Percentiles rank a stretch among this genome's conserved stretches.
These are phyloP conservation scores for Buathra laborator DNA, from an alignment of 2,888 invertebrate species.

Conservation along the genomic window DNA sequence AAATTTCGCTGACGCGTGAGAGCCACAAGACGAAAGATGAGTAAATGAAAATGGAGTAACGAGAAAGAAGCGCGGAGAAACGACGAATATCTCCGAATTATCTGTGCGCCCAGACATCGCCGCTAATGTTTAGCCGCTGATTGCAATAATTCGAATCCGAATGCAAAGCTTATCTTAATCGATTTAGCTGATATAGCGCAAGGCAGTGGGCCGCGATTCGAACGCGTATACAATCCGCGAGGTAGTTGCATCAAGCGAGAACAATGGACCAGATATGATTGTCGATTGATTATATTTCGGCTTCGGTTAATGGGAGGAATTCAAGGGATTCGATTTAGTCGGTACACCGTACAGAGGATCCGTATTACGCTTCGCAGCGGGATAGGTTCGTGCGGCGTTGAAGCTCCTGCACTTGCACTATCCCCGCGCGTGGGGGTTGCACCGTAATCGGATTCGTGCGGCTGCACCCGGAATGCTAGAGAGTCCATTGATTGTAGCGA, in stretches of 20 bases:
- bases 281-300: slow-evolving; percentile 56
- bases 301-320: slow-evolving; percentile 50
- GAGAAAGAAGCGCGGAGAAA: background rate
- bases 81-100: background rate
- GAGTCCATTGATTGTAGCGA: slow-evolving; percentile 46
- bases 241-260: background rate
- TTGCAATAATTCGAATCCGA: background rate
- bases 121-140: background rate
- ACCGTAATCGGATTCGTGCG: slow-evolving; percentile 61
- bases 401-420: slow-evolving; percentile 38
- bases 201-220: background rate
- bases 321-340: slow-evolving; percentile 45
- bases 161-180: background rate
- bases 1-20: slow-evolving; percentile 3
- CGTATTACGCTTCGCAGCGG: slow-evolving; percentile 23
- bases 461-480: slow-evolving; percentile 28
- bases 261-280: slow-evolving; percentile 42
- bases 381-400: slow-evolving; percentile 1
- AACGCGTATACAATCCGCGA: background rate
- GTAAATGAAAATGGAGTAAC: background rate
- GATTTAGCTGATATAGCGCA: background rate
- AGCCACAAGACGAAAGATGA: background rate
- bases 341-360: background rate
- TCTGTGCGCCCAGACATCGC: background rate
- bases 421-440: slow-evolving; percentile 21